Evolutionary conservation across 2,113 vertebrate genomes (phyloP), one percentile per base, ranked within the genome.

Genomic region (Microcebus griseorufus): DNA sequence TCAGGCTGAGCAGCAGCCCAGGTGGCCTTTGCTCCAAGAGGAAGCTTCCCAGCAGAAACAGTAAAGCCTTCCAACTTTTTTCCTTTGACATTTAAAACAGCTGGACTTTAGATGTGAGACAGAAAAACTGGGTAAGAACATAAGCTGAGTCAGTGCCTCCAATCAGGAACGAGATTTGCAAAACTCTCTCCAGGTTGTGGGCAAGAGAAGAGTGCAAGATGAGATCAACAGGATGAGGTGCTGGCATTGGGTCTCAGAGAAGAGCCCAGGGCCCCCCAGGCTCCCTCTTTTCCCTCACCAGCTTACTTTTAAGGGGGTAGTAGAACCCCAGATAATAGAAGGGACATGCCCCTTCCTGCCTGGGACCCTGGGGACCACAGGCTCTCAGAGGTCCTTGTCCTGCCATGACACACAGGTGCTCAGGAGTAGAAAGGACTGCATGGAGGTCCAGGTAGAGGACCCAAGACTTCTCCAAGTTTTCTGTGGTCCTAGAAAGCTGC

Each of bases 211-310:
- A 58, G 27, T 12, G 20, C 27, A 75, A 55, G 55, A n/a, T 27
- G 51, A 42, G 17, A 22, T 8, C 1, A 25, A 42, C 27, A 76
- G 73, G 58, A 79, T 29, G 32, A 34, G 17, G 84, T 58, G 53
- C 32, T 29, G 39, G 64, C 0, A 6, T 0, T 58, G 79, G 23
- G 2, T 62, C 53, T 34, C 32, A 62, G 9, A n/a, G 65, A 88
- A 34, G 64, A 51, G 13, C 34, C 22, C 20, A 8, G 29, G 14
- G 18, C 53, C 6, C 70, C 1, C 0, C 25, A 25, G 22, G 1
- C 5, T 2, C 12, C 53, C 48, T 58, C 1, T 1, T 87, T 29
- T 53, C 16, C 62, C 10, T 86, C 45, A 1, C 32, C 32, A 37
- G 92, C 39, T 5, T 93, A 9, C 62, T 18, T 22, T 79, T 32